phyloP scores from a whole-genome alignment of 2,888 invertebrate genomes.

The Eupithecia exiguata region DNA sequence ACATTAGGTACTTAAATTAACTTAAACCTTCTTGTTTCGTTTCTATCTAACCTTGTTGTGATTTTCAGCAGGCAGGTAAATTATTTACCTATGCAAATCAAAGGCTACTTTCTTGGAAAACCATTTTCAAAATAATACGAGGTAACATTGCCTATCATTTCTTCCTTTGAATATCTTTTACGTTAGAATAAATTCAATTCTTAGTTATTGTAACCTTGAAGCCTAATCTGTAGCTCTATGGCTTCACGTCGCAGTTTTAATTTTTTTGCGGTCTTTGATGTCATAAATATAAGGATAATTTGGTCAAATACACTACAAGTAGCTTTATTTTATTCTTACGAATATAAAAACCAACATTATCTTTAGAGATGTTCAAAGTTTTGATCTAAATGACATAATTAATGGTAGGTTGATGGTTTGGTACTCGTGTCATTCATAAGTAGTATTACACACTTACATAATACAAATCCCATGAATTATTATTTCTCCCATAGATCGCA shows the following conservation, averaged over 20 bases:
- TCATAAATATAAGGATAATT: not conserved
- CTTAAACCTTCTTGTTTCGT: not conserved
- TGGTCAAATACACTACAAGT: not conserved
- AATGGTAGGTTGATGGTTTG: not conserved
- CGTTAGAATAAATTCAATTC: not conserved
- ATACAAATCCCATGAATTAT: constrained; percentile 12
- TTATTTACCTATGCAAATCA: not conserved
- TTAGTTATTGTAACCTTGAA: not conserved
- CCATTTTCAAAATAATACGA: not conserved
- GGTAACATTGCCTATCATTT: not conserved
- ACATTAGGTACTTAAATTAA: not conserved
- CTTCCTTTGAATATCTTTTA: not conserved
- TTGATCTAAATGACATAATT: not conserved
- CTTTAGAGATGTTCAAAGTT: not conserved
- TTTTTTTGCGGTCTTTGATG: too few relatives aligned
- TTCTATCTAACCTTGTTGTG: not conserved
- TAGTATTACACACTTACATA: not conserved
- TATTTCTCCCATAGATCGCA: constrained; percentile 27
- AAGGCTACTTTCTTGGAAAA: not conserved
- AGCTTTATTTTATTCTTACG: not conserved
- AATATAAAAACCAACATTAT: not conserved
- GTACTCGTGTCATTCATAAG: not conserved
- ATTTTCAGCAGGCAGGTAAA: not conserved
- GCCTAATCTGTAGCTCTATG: not conserved
- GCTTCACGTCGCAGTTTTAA: not conserved